Conservation (phyloP, 2,888 invertebrate genomes). For the Cerceris ruficornis region DNA sequence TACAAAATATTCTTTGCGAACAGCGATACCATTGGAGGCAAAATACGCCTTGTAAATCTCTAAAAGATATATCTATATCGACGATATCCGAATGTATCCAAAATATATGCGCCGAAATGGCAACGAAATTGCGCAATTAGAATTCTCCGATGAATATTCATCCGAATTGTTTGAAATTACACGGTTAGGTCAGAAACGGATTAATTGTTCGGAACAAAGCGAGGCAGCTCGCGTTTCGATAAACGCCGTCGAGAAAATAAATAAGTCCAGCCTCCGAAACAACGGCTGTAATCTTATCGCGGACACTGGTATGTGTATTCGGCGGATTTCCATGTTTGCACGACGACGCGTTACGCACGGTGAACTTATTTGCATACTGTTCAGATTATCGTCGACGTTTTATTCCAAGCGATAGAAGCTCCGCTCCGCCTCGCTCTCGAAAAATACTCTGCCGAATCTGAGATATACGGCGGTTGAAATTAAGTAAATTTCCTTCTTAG, state of each 20-base stretch:
- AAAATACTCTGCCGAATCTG: no score
- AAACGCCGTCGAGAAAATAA: slow-evolving; percentile 48
- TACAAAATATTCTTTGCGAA: no score
- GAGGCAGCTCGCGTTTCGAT: slow-evolving; percentile 25
- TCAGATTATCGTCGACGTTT: slow-evolving; percentile 64
- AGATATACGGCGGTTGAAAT: no score
- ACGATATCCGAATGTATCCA: no score
- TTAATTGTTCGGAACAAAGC: slow-evolving; percentile 23
- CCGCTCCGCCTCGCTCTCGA: background rate
- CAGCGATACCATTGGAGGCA: no score
- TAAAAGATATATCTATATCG: no score
- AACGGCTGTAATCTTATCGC: slow-evolving; percentile 66
- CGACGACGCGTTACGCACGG: slow-evolving; percentile 57
- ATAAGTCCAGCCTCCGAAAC: slow-evolving; percentile 64
- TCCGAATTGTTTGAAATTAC: no score
- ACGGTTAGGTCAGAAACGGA: background rate
- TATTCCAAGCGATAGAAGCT: slow-evolving; percentile 49
- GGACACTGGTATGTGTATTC: slow-evolving; percentile 58
- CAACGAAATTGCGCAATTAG: no score
- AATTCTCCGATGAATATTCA: no score
- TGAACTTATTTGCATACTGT: slow-evolving; percentile 68
- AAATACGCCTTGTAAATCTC: no score
- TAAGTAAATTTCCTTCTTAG: no score
- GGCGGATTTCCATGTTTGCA: slow-evolving; percentile 67
- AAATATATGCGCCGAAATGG: no score